Evolutionary conservation across 2,113 vertebrate genomes (phyloP).

Genomic region (Nothobranchius kuhntae): DNA sequence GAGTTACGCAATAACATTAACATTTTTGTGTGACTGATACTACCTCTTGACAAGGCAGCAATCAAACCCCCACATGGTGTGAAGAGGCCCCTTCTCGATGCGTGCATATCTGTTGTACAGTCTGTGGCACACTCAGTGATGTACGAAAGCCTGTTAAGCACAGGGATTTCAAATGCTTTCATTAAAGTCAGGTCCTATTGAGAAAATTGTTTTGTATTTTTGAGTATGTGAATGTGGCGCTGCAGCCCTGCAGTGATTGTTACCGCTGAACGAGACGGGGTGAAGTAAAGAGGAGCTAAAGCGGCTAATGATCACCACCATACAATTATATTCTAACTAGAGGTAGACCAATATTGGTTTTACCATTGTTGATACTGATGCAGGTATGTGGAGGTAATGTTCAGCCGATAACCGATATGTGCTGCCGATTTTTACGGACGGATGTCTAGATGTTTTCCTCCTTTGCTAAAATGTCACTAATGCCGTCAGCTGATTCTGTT

Average conservation of each 20-base stretch:
- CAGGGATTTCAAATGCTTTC: slow-evolving; percentile 23
- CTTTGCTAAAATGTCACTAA: too few species aligned
- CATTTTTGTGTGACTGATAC: slow-evolving; percentile 21
- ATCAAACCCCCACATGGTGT: slow-evolving; percentile 34
- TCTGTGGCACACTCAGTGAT: slow-evolving; percentile 23
- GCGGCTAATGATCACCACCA: neutral
- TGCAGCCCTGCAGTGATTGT: slow-evolving; percentile 5
- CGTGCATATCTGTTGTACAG: slow-evolving; percentile 10
- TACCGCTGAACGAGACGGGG: neutral
- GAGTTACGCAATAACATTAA: slow-evolving; percentile 14
- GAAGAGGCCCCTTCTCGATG: slow-evolving; percentile 31
- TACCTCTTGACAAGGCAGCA: slow-evolving; percentile 18
- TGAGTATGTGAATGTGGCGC: slow-evolving; percentile 10
- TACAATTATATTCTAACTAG: too few species aligned
- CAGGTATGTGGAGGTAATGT: too few species aligned
- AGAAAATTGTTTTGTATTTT: slow-evolving; percentile 55
- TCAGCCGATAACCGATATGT: too few species aligned
- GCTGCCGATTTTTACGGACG: too few species aligned
- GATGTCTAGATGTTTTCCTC: too few species aligned
- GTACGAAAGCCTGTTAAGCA: slow-evolving; percentile 42
- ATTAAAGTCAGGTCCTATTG: slow-evolving; percentile 36
- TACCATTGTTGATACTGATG: too few species aligned
- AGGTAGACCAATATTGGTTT: too few species aligned
- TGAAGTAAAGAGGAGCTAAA: neutral
- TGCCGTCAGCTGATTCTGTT: too few species aligned